Percentiles rank a stretch among this genome's conserved stretches.
These are phyloP conservation scores for Neoaliturus tenellus DNA, from an alignment of 2,888 invertebrate genomes.

Conservation along the genomic window DNA sequence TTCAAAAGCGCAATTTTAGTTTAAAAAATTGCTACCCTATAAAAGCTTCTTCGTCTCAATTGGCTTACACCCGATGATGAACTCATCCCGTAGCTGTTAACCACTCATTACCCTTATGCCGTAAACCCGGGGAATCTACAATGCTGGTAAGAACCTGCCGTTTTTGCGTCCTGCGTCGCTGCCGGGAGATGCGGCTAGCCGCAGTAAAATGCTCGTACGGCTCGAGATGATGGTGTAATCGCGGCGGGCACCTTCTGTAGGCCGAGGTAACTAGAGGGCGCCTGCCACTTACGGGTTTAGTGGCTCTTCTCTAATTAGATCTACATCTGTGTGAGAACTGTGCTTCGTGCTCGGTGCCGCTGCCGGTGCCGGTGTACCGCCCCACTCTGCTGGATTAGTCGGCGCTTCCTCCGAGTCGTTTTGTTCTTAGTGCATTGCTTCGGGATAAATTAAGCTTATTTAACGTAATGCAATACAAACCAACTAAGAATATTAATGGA, in stretches of 20 bases:
- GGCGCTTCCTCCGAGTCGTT: neutral
- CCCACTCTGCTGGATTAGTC: neutral
- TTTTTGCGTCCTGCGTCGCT: neutral
- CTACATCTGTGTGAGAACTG: neutral
- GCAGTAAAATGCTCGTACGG: neutral
- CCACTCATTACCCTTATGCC: neutral
- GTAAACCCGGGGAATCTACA: neutral
- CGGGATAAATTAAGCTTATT: too few species aligned
- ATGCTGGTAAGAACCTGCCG: neutral
- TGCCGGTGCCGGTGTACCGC: neutral
- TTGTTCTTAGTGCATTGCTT: neutral
- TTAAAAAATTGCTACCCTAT: too few species aligned
- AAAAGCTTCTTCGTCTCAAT: too few species aligned
- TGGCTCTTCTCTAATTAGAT: conserved; percentile 30
- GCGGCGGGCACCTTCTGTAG: neutral
- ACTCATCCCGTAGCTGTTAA: too few species aligned
- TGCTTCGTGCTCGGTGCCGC: neutral
- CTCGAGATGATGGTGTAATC: neutral
- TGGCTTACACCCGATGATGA: too few species aligned
- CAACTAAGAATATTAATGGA: too few species aligned
- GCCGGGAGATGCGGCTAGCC: neutral
- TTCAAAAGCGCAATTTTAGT: too few species aligned
- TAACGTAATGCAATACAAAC: too few species aligned
- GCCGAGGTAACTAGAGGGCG: neutral
- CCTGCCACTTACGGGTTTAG: conserved; percentile 4